Evolutionary conservation across 2,888 invertebrate genomes (phyloP).

Genomic region (Euplagia quadripunctaria): DNA sequence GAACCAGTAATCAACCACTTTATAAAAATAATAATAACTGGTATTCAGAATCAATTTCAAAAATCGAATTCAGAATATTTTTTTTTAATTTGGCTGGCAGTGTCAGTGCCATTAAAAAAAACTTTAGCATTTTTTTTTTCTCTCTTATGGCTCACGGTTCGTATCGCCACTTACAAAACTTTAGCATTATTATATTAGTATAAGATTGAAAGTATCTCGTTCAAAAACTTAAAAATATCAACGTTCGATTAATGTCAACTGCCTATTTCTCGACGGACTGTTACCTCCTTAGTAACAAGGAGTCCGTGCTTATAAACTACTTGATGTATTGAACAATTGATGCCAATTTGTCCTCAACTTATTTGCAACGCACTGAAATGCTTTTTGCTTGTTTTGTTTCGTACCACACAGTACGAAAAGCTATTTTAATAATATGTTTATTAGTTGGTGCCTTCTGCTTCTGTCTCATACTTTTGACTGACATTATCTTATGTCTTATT

Average conservation of each 20-base stretch:
- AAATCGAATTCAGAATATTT: too few species aligned
- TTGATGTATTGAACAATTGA: conserved; percentile 14
- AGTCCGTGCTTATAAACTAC: not conserved
- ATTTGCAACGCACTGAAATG: conserved; percentile 9
- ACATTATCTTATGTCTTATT: not conserved
- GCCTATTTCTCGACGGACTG: not conserved
- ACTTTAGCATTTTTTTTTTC: too few species aligned
- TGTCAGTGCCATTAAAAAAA: too few species aligned
- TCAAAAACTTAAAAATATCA: not conserved
- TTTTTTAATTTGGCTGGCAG: too few species aligned
- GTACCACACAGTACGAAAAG: not conserved
- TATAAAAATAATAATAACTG: too few species aligned
- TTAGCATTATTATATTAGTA: not conserved
- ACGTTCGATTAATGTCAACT: conserved; percentile 12
- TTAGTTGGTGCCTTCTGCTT: not conserved
- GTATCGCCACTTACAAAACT: too few species aligned
- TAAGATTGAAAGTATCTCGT: not conserved
- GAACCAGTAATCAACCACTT: too few species aligned
- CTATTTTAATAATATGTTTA: not conserved
- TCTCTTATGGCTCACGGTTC: too few species aligned
- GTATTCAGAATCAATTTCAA: too few species aligned
- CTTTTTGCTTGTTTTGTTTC: not conserved
- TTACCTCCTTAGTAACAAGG: conserved; percentile 10
- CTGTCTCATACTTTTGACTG: not conserved
- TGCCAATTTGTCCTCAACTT: conserved; percentile 8